phyloP scores from a whole-genome alignment of 2,888 invertebrate genomes.

The Isotomurus palustris region DNA sequence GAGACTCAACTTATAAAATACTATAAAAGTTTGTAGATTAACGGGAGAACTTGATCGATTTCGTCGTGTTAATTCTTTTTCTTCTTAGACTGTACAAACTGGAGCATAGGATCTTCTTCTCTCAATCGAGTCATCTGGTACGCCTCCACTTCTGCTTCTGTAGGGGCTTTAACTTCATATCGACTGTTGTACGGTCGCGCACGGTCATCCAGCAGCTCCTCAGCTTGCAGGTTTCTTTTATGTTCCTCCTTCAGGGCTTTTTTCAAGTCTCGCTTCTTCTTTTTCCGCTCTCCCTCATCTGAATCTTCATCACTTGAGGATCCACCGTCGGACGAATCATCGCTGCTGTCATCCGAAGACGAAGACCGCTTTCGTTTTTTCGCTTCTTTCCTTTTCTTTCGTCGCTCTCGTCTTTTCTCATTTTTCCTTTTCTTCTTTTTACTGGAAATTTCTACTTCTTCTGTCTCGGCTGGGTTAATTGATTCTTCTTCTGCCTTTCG shows the following conservation, averaged over 20 bases:
- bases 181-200: conserved; percentile 91
- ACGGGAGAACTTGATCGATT: too few relatives aligned
- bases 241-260: conserved; percentile 64
- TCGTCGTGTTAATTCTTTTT: conserved; percentile 34
- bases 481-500: conserved; percentile 53
- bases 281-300: conserved; percentile 48
- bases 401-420: conserved; percentile 47
- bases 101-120: conserved; percentile 90
- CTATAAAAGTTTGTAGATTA: too few relatives aligned
- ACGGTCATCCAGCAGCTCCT: conserved; percentile 73
- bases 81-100: conserved; percentile 54
- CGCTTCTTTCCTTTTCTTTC: conserved; percentile 22
- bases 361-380: conserved; percentile 7
- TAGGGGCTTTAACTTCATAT: conserved; percentile 75
- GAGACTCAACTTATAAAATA: too few relatives aligned
- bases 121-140: conserved; percentile 78
- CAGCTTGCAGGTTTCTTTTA: conserved; percentile 59
- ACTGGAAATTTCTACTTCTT: conserved; percentile 46
- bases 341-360: conserved; percentile 1
- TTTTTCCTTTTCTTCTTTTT: conserved; percentile 46
- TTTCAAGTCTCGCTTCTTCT: conserved; percentile 40
- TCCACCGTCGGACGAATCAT: conserved; percentile 21
- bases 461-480: conserved; percentile 52
- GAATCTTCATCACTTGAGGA: conserved; percentile 34
- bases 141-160: conserved; percentile 89